A percentile compares a stretch with the other conserved stretches of the same genome.
Evolutionary conservation across 2,113 vertebrate species (phyloP).

Genomic region (Columbina picui): DNA sequence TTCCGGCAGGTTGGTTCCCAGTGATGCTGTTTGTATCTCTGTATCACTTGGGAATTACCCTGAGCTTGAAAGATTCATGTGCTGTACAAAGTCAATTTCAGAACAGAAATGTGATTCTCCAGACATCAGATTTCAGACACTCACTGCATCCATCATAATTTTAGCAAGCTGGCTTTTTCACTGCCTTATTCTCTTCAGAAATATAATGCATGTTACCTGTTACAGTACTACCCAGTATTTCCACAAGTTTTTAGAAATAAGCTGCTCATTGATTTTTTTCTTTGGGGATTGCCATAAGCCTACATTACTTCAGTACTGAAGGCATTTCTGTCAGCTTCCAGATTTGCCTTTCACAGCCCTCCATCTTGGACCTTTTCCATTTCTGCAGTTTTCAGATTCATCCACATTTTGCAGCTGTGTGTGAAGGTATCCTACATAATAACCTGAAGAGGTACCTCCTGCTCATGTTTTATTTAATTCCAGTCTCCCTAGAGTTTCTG

Average conservation of each 20-base stretch:
- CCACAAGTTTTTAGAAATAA: not conserved
- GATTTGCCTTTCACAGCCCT: not conserved
- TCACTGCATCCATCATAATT: not conserved
- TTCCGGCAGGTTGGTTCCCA: not conserved
- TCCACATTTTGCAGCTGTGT: not conserved
- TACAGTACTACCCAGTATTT: not conserved
- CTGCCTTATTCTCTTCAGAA: not conserved
- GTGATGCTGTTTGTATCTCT: not conserved
- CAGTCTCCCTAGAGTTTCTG: not conserved
- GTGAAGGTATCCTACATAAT: not conserved
- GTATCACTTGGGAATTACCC: slow-evolving; percentile 13
- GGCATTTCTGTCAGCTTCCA: not conserved
- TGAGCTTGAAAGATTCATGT: not conserved
- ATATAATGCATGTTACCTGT: not conserved
- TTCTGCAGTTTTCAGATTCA: not conserved
- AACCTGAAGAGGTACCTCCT: not conserved
- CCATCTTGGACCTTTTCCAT: not conserved
- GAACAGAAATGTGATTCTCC: not conserved
- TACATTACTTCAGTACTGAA: not conserved
- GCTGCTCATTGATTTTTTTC: not conserved
- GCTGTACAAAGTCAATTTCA: slow-evolving; percentile 29
- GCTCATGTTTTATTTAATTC: not conserved
- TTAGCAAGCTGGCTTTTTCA: not conserved
- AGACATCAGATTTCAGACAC: not conserved
- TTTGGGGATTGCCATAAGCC: not conserved